phyloP scores from a whole-genome alignment of 2,113 vertebrate species.

The Rhegmatorhina hoffmannsi region DNA sequence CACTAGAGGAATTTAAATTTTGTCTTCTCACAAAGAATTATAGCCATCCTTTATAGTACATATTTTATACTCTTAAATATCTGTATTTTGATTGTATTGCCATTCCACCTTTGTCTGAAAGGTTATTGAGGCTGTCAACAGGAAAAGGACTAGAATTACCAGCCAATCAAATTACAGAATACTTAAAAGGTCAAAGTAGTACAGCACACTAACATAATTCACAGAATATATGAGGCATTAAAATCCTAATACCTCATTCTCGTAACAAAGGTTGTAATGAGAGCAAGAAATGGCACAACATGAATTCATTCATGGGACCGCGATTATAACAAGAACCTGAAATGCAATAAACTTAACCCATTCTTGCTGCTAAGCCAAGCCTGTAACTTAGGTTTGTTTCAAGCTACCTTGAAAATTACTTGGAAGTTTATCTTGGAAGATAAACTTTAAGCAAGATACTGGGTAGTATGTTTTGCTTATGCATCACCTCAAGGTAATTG shows the following conservation, averaged over 20 bases:
- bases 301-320: conserved; percentile 56
- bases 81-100: conserved; percentile 51
- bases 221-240: conserved; percentile 69
- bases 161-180: conserved; percentile 69
- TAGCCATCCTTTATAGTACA: not conserved
- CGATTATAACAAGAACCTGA: conserved; percentile 60
- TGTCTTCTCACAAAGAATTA: not conserved
- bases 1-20: not conserved
- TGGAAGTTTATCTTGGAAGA: not conserved
- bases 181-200: conserved; percentile 65
- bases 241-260: conserved; percentile 66
- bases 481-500: not conserved
- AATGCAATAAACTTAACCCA: conserved; percentile 72
- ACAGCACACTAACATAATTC: conserved; percentile 63
- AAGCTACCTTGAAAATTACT: not conserved
- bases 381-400: not conserved
- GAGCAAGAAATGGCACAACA: conserved; percentile 66
- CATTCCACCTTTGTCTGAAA: conserved; percentile 55
- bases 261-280: conserved; percentile 72
- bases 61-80: conserved; percentile 41
- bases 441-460: not conserved
- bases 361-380: conserved; percentile 30
- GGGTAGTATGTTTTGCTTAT: not conserved
- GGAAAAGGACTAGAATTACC: conserved; percentile 57
- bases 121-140: conserved; percentile 58